These are phyloP conservation scores for Clepsis dumicolana DNA, from an alignment of 2,888 invertebrate species.

Conservation along the genomic window DNA sequence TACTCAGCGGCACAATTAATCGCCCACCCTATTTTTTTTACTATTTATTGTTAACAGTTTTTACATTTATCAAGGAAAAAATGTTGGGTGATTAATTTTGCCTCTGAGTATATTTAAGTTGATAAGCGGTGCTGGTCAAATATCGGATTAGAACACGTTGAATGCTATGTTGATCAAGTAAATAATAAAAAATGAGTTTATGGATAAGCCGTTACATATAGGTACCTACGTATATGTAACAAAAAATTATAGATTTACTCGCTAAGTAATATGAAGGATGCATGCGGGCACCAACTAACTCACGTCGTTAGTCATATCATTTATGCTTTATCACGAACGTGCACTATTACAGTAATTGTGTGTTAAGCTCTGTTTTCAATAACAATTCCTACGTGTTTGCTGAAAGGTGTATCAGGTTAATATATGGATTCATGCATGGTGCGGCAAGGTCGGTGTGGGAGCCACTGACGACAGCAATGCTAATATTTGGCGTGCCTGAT, in stretches of 20 bases:
- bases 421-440: conserved; percentile 64
- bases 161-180: background rate
- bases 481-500: conserved; percentile 80
- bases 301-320: conserved; percentile 29
- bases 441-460: conserved; percentile 70
- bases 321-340: conserved; percentile 50
- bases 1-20: no score
- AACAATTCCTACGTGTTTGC: conserved; percentile 63
- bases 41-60: no score
- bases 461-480: conserved; percentile 73
- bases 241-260: background rate
- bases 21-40: no score
- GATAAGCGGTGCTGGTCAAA: background rate
- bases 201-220: background rate
- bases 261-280: background rate
- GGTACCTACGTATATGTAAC: background rate
- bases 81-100: no score
- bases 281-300: background rate
- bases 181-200: background rate
- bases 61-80: no score
- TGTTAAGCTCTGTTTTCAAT: conserved; percentile 60
- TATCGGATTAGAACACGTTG: background rate
- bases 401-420: conserved; percentile 64
- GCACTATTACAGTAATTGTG: conserved; percentile 46
- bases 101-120: no score